phyloP scores from a whole-genome alignment of 2,888 invertebrate genomes.

The Drosophila histrio region DNA sequence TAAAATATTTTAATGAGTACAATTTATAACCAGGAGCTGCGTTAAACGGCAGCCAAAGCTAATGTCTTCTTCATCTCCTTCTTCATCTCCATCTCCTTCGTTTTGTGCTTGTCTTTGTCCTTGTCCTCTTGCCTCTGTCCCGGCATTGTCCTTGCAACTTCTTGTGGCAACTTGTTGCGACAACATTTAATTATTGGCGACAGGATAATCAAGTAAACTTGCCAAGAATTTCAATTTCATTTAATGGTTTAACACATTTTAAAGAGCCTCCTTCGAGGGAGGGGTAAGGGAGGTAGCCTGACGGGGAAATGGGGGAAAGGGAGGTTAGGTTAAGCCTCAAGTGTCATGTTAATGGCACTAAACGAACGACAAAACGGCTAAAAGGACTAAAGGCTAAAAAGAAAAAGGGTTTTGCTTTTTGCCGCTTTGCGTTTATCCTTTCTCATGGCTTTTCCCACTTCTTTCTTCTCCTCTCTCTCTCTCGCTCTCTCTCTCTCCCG shows the following conservation, averaged over 20 bases:
- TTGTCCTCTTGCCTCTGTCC: conserved; percentile 2
- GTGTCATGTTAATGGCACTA: conserved; percentile 74
- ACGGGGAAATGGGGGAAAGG: background rate
- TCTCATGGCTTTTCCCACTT: background rate
- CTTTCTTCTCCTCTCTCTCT: background rate
- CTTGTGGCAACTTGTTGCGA: conserved; percentile 73
- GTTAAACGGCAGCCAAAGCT: background rate
- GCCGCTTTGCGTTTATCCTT: background rate
- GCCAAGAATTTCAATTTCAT: conserved; percentile 78
- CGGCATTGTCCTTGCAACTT: conserved; percentile 19
- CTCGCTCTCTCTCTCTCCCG: background rate
- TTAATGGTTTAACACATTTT: conserved; percentile 76
- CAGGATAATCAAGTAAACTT: conserved; percentile 79
- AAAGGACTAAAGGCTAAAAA: conserved; percentile 10
- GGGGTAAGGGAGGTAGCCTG: background rate
- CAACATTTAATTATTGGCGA: conserved; percentile 78
- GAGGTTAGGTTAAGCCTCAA: conserved; percentile 59
- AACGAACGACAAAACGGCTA: conserved; percentile 39
- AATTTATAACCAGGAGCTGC: conserved; percentile 71
- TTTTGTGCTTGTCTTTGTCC: conserved; percentile 7
- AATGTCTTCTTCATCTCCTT: background rate
- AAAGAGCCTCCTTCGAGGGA: conserved; percentile 20
- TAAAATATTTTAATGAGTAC: conserved; percentile 80
- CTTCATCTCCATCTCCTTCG: background rate
- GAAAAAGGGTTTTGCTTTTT: conserved; percentile 47